Base-by-base conservation (phyloP, 1,140 invertebrate genomes). In the Platorchestia sp. region DNA sequence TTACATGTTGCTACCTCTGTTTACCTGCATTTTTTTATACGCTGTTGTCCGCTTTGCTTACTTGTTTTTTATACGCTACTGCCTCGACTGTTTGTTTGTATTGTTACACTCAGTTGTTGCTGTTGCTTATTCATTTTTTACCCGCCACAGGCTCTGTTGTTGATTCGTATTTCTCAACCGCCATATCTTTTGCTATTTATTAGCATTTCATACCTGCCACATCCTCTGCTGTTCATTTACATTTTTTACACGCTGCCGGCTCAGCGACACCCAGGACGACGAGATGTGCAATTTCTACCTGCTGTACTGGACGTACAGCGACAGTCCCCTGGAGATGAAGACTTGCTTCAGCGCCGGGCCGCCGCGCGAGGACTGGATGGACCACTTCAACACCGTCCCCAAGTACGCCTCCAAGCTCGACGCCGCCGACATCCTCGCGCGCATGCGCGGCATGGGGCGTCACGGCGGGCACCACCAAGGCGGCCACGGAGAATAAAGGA, bases 221-320 rank as follows among this genome's bases (percentile, higher is more conserved):
- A n/a, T n/a, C n/a, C 27, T 75, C 36, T 75, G 27, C 59, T 75
- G 3, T 27, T 75, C 14, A 75, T 36, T 75, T 36, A 22, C 36
- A 75, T 36, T 75, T 75, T 22, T 75, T 75, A 75, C 59, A 75
- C 59, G 59, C 59, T 89, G 87, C 87, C 41, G 7, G 16, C 47
- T 51, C 97, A 98, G 99, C 0, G 97, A 98, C 16, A 99, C 99
- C 40, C 99, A 99, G 96, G 98, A 98, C 43, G 99, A 99, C 97
- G 99, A 99, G 97, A 99, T 99, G 99, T 99, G 99, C 97, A 99
- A 99, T 97, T 99, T 99, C 97, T 99, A 99, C 97, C 97, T 99
- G 42, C 99, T 99, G 99, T 99, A 99, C 97, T 99, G 99, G 97
- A 98, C 99, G 0, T 98, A 99, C 45, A 97, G 59, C n/a, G 40